Base-by-base conservation (phyloP, 1,140 invertebrate genomes). In the Drosophila novamexicana region DNA sequence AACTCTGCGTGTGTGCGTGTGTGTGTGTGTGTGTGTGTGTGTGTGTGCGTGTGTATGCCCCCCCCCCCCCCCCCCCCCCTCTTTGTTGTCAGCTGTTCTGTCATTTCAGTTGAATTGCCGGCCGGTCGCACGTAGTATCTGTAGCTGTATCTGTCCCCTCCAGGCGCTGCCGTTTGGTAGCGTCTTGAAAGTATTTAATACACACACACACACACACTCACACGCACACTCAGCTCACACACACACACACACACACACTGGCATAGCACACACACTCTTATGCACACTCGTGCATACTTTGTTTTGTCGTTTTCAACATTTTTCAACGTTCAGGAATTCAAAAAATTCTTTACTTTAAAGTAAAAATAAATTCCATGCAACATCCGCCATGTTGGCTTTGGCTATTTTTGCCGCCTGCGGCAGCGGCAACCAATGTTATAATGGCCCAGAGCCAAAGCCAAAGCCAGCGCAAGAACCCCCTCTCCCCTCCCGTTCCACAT, bases 361-460 rank as follows among this genome's bases (percentile, higher is more conserved):
- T 80, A 83, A 81, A 81, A 83, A 83, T 81, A 83, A 81, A 83
- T 83, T 83, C 81, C 81, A 81, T 83, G 71, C 81, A 81, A 83
- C 78, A 83, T 83, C 78, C 81, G 78, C 80, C 78, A 79, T 79
- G 75, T 79, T 79, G 77, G 77, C 69, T 77, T 79, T 73, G 68
- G 73, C 79, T 81, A 79, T 72, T 75, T 75, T 80, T 77, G 76
- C 70, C 77, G 77, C 77, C 14, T 37, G 77, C 77, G 18, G 45
- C 61, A 66, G 61, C 49, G 59, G 67, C 73, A 63, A 70, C 58
- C 74, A 37, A 49, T 63, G 58, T 73, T 61, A 62, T 63, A 68
- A 77, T 58, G 57, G 62, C 63, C 71, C 70, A 75, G 57, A 74
- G 64, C 64, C 71, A 75, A 63, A 75, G 72, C 65, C 65, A 34